Percentiles rank a stretch among this genome's conserved stretches.
Evolutionary conservation across 2,113 vertebrate species (phyloP).

Genomic region (Antennarius striatus): DNA sequence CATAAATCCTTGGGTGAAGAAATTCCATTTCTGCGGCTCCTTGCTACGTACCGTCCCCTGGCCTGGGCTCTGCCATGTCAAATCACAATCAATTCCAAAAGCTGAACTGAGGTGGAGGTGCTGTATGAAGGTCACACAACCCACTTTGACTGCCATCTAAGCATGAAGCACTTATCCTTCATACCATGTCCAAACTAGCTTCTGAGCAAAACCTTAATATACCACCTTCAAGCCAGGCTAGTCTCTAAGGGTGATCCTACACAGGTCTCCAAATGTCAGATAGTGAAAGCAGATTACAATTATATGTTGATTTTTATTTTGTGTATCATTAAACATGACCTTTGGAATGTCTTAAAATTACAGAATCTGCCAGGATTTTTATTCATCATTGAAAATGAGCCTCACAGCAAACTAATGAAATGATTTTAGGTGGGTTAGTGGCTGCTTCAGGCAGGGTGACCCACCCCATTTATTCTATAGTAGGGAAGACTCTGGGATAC

Average conservation of each 20-base stretch:
- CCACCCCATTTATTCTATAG: constrained; percentile 53
- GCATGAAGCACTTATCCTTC: constrained; percentile 59
- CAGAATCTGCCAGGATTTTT: constrained; percentile 38
- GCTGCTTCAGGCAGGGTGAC: constrained; percentile 62
- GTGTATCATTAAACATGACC: constrained; percentile 52
- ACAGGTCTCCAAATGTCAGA: constrained; percentile 30
- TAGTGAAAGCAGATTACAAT: constrained; percentile 23
- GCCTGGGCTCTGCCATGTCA: constrained; percentile 43
- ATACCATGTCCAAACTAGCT: constrained; percentile 49
- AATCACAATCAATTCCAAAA: constrained; percentile 67
- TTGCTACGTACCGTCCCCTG: constrained; percentile 50
- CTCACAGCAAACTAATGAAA: constrained; percentile 49
- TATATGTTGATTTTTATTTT: constrained; percentile 53
- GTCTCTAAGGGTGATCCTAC: constrained; percentile 11
- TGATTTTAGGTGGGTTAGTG: constrained; percentile 57
- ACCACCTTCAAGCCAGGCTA: constrained; percentile 20
- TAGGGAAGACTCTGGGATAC: constrained; percentile 46
- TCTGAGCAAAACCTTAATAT: constrained; percentile 63
- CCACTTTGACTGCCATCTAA: constrained; percentile 64
- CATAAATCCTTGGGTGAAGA: constrained; percentile 56
- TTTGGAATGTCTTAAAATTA: constrained; percentile 50
- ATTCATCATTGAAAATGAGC: constrained; percentile 43
- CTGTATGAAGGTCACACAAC: constrained; percentile 54
- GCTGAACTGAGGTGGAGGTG: constrained; percentile 56
- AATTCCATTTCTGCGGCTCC: constrained; percentile 61